These are phyloP conservation scores for Dinomys branickii DNA, from an alignment of 2,113 vertebrate genomes.

Conservation along the genomic window DNA sequence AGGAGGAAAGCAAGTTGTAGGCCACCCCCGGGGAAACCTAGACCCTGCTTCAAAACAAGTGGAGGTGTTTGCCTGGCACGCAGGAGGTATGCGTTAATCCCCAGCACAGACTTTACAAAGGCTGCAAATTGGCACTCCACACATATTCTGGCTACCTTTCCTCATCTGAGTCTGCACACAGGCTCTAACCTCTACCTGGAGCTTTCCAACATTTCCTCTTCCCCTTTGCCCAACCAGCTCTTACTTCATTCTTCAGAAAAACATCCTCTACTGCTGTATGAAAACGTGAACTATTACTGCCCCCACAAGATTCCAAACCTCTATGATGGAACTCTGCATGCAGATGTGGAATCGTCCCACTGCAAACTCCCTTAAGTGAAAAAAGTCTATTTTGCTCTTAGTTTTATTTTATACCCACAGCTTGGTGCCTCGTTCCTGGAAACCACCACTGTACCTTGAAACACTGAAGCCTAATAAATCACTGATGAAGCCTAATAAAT, in stretches of 20 bases:
- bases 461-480: not conserved
- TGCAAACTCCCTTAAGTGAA: not conserved
- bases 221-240: not conserved
- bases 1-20: not conserved
- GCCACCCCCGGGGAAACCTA: not conserved
- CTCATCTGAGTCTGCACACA: not conserved
- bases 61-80: not conserved
- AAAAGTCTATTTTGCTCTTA: not conserved
- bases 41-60: not conserved
- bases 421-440: not conserved
- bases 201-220: not conserved
- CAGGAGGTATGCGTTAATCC: not conserved
- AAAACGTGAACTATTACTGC: not conserved
- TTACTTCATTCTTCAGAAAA: constrained; percentile 20
- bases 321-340: not conserved
- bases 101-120: not conserved
- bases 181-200: not conserved
- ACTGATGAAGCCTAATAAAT: not conserved
- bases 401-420: not conserved
- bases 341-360: not conserved
- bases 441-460: not conserved
- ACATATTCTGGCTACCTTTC: not conserved
- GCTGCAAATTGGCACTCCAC: not conserved
- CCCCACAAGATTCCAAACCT: not conserved
- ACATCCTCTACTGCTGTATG: not conserved